A percentile compares a stretch with the other conserved stretches of the same genome.
These are phyloP conservation scores for Chaetodon trifasciatus DNA, from an alignment of 2,797 vertebrate species.

Conservation along the genomic window DNA sequence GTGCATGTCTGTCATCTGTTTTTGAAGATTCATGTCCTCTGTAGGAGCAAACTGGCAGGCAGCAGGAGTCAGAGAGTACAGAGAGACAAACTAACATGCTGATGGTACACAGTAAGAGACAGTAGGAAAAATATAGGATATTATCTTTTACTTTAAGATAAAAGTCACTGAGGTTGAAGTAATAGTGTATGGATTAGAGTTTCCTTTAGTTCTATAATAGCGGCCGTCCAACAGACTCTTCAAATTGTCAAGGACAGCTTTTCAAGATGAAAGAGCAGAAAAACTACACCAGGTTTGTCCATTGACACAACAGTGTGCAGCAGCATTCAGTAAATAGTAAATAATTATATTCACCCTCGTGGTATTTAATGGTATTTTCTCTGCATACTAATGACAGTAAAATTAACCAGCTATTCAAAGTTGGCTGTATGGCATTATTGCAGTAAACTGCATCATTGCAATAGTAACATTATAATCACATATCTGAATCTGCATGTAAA, in stretches of 20 bases:
- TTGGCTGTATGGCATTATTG: neutral
- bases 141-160: neutral
- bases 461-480: neutral
- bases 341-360: neutral
- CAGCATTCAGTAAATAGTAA: neutral
- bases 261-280: neutral
- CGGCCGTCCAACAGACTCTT: neutral
- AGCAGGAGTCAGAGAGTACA: neutral
- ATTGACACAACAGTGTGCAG: neutral
- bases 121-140: neutral
- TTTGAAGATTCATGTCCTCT: neutral
- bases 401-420: neutral
- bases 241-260: neutral
- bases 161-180: neutral
- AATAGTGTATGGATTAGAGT: neutral
- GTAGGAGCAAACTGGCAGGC: neutral
- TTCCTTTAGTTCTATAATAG: neutral
- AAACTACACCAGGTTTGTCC: neutral
- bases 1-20: neutral
- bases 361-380: neutral
- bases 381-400: neutral
- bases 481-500: constrained; percentile 30
- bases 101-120: no score
- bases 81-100: neutral
- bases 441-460: neutral